Evolutionary conservation across 2,797 vertebrate species (phyloP), one percentile per base, ranked within the genome.

Genomic region (Ctenopoma kingsleyae): DNA sequence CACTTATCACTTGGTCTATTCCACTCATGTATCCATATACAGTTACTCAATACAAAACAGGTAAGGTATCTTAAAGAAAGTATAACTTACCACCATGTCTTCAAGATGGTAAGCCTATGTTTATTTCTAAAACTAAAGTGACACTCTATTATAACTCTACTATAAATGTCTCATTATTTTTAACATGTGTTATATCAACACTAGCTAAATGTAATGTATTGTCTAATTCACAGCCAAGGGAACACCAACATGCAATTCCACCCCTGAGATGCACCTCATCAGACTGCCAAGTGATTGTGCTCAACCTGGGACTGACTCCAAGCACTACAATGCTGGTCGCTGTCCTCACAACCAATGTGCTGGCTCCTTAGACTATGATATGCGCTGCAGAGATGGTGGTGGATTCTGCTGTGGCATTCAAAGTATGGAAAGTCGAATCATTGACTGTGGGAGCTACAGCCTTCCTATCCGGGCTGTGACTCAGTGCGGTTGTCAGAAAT

Each of bases 261-360:
- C 83, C 65, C 96, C 97, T 2, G 94, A 90, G 65, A 85, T 77
- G 2, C 93, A 96, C 81, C 92, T 96, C 17, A 93, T 99, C 91
- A 95, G 94, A 87, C 90, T 99, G 67, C 98, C 98, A 0, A 65
- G 89, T 0, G 96, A 97, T 78, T 99, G 98, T 32, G 84, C 91
- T 36, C 95, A 93, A 82, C 91, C 91, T 0, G 93, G 91, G 56
- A 87, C 91, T 0, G 51, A 92, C 62, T 96, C 97, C 58, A 88
- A 82, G 59, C 95, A 94, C 87, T 96, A 96, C 88, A 91, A 99
- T 0, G 95, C 96, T 49, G 96, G 97, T 1, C 94, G 90, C 55
- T 99, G 98, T 82, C 93, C 93, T 0, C 91, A 95, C 32, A 89
- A 90, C 62, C 95, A 85, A 25, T 99, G 98, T 10, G 85, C 94